These are phyloP conservation scores for Aptenodytes patagonicus DNA, from an alignment of 2,113 vertebrate genomes.

Conservation along the genomic window DNA sequence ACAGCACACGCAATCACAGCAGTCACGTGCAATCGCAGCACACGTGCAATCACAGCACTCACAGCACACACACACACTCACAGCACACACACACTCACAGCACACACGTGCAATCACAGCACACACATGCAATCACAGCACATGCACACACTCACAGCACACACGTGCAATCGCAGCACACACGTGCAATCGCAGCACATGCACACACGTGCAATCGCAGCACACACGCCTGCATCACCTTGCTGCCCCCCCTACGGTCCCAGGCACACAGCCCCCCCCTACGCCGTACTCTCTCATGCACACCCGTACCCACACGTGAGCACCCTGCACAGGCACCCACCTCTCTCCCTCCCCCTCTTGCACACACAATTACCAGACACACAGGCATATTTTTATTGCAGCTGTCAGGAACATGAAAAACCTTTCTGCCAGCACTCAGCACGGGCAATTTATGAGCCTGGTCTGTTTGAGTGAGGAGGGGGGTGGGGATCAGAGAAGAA, in stretches of 20 bases:
- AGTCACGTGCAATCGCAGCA: no score
- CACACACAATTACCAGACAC: background rate
- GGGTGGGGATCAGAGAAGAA: background rate
- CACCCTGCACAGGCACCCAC: background rate
- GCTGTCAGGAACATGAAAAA: slow-evolving; percentile 55
- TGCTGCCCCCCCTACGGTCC: rapidly evolving
- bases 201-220: no score
- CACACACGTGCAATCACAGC: background rate
- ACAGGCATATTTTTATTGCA: slow-evolving; percentile 56
- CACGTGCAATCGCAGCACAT: no score
- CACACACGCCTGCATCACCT: no score
- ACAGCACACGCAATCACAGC: background rate
- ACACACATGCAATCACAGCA: no score
- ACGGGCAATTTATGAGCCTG: slow-evolving; percentile 55
- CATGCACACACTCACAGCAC: background rate
- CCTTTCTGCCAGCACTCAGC: slow-evolving; percentile 58
- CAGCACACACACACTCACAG: background rate
- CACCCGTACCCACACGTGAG: background rate
- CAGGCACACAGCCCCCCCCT: background rate
- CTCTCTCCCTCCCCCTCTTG: background rate
- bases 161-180: background rate
- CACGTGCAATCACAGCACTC: no score
- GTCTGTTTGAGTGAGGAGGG: slow-evolving; percentile 17
- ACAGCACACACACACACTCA: no score
- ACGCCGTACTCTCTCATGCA: rapidly evolving